Percentiles rank a stretch among this genome's conserved stretches.
These are phyloP conservation scores for Amyelois transitella DNA, from an alignment of 1,140 invertebrate genomes.

Conservation along the genomic window DNA sequence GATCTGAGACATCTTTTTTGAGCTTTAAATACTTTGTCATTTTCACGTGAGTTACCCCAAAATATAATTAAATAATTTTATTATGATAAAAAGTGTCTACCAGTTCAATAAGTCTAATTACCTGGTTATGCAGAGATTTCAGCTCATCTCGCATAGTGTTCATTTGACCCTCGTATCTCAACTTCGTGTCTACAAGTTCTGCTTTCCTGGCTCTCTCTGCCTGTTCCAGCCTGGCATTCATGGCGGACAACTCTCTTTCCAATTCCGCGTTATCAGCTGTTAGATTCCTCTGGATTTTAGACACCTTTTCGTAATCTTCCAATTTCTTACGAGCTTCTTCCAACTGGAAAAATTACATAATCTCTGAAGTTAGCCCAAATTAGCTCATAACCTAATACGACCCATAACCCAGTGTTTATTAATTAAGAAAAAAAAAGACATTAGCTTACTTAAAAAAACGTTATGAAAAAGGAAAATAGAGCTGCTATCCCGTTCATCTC, in stretches of 20 bases:
- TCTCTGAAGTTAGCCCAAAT: not conserved
- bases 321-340: conserved; percentile 88
- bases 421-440: too few relatives aligned
- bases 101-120: conserved; percentile 36
- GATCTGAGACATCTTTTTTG: too few relatives aligned
- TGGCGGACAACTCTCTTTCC: conserved; percentile 83
- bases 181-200: conserved; percentile 89
- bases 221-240: conserved; percentile 82
- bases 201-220: conserved; percentile 88
- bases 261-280: conserved; percentile 82
- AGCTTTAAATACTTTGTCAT: too few relatives aligned
- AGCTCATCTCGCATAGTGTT: conserved; percentile 90
- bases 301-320: conserved; percentile 89
- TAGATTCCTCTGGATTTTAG: conserved; percentile 86
- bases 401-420: too few relatives aligned
- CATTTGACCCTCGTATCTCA: conserved; percentile 91
- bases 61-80: too few relatives aligned
- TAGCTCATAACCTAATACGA: not conserved
- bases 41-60: too few relatives aligned
- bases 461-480: too few relatives aligned
- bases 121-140: conserved; percentile 86
- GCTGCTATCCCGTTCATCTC: too few relatives aligned
- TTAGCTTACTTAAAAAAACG: too few relatives aligned
- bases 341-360: conserved; percentile 73
- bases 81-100: too few relatives aligned